Conservation (phyloP, 1,140 invertebrate species). For the Maconellicoccus hirsutus region DNA sequence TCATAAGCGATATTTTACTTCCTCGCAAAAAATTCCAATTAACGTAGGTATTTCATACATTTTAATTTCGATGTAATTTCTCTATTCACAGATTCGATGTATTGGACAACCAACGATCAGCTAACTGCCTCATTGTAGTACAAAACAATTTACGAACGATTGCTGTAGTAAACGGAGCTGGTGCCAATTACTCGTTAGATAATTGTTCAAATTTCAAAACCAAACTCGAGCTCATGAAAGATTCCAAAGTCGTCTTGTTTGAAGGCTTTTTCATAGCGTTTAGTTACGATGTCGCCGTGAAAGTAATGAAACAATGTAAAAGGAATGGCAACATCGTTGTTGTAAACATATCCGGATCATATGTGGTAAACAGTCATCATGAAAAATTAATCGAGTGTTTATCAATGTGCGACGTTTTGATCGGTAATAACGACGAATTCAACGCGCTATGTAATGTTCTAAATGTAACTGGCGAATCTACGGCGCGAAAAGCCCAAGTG, state of each 20-base stretch:
- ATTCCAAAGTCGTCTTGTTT: neutral
- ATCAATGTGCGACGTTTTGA: neutral
- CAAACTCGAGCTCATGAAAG: neutral
- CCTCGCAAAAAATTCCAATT: too few relatives aligned
- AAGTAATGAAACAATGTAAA: neutral
- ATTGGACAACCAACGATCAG: neutral
- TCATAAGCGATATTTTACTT: too few relatives aligned
- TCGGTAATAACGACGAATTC: neutral
- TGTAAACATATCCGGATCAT: neutral
- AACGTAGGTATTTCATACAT: too few relatives aligned
- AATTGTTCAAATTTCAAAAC: neutral
- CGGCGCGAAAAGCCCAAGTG: neutral
- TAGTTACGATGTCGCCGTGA: neutral
- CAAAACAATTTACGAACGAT: neutral
- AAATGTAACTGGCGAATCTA: neutral
- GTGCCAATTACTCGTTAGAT: neutral
- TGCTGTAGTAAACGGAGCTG: neutral
- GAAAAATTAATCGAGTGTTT: neutral
- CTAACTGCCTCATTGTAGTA: neutral
- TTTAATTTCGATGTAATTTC: too few relatives aligned
- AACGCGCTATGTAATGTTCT: neutral
- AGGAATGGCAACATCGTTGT: neutral
- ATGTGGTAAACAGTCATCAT: neutral
- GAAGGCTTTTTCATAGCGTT: slow-evolving; percentile 15
- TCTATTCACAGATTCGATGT: neutral